Evolutionary conservation across 2,888 invertebrate species (phyloP), one percentile per base, ranked within the genome.

Genomic region (Leptura quadrifasciata): DNA sequence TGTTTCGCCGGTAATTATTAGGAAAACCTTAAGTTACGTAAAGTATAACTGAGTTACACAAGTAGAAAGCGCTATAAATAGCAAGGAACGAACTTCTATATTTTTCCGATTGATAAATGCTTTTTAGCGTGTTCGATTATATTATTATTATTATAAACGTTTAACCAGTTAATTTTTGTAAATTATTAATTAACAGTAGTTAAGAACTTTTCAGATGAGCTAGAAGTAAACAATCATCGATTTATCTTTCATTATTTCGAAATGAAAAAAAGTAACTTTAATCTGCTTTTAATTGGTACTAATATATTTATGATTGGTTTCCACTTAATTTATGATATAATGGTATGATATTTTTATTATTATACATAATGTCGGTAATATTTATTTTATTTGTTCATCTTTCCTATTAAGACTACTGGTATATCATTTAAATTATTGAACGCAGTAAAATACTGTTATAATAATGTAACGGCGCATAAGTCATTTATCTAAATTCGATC

Each of bases 401-500:
- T 27, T n/a, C 21, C 58, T 58, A 27, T 24, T 27, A 3, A 12
- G 20, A 35, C 35, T 63, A 18, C 63, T 39, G 18, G 63, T 63
- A 17, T 63, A 63, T 63, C 20, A 63, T 63, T 39, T 63, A 39
- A 47, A 47, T 47, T 47, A n/a, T n/a, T 47, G n/a, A 47, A 47
- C 35, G 8, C 20, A 58, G 17, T 18, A 57, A 24, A 58, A 58
- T 58, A 61, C 52, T 24, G 27, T 47, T 65, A 47, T 52, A 65
- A 18, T 65, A 65, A 52, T 52, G 4, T 52, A 65, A 52, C 52
- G 21, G 65, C 65, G 39, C 35, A 39, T 47, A 69, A 73, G 65
- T 52, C 67, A 64, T 73, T 75, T 81, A 83, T 82, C 81, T 83
- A 80, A 81, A 84, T 83, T 79, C 72, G 74, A 83, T 84, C 84